Base-by-base conservation (phyloP, 1,140 invertebrate species). In the Homarus americanus region DNA sequence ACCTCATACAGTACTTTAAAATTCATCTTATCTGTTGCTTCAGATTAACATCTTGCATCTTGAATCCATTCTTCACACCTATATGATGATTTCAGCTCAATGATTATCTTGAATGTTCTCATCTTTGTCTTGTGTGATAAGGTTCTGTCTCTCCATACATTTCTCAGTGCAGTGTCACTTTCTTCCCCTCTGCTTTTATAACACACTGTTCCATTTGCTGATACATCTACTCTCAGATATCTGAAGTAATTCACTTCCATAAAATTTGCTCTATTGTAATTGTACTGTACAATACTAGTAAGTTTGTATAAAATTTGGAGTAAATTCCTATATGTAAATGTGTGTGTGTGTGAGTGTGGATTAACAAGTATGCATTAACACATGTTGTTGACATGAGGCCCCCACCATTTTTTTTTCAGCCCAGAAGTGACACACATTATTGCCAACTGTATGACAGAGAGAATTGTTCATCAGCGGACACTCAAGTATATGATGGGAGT, bases 401-500 rank as follows among this genome's bases (percentile, higher is more conserved):
- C 12, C 10, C 32, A 17, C 17, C 20, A 24, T 10, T 28, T 73
- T 49, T 28, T 15, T 53, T 86, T 41, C 75, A 79, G 85, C 49
- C 28, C 32, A 3, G 73, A 87, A 12, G 73, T 87, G 49, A 79
- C 75, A 7, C 85, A 87, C 38, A 32, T 87, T 2, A 53, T 85
- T 1, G 34, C 69, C 10, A 41, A 34, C 1, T 85, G 83, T 75
- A 44, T 44, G 28, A 7, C n/a, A 40, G 69, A 85, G 38, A 44
- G 41, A 34, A 20, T 85, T 40, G 69, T 32, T 2, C 1, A 5
- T 44, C 40, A 72, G 69, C 72, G 69, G 32, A 49, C 28, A 3
- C 15, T 75, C 66, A 85, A 72, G 41, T 85, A 85, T 72, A 85
- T 75, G 83, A 85, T 85, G 83, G 83, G 69, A 49, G 83, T 85